Conservation (phyloP, 2,888 invertebrate genomes). For the Zeuzera pyrina region DNA sequence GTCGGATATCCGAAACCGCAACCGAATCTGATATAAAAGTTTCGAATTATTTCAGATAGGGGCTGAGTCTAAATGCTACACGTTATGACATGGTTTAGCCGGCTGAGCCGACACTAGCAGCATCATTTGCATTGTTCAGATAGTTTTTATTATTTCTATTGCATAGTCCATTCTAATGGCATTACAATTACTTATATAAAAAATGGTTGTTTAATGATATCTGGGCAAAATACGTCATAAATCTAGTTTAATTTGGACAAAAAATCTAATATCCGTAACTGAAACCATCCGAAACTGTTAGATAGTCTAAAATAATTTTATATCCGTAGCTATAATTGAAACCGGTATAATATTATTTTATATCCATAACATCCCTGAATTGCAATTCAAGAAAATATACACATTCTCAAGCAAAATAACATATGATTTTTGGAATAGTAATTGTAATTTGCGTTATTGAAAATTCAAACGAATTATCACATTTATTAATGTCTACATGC, state of each 20-base stretch:
- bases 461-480: too few species aligned
- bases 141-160: not conserved
- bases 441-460: too few species aligned
- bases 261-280: not conserved
- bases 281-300: constrained; percentile 1
- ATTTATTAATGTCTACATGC: too few species aligned
- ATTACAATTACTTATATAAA: constrained; percentile 2
- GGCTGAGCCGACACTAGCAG: too few species aligned
- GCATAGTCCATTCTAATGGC: constrained; percentile 1
- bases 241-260: too few species aligned
- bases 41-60: not conserved
- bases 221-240: too few species aligned
- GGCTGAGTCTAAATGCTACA: not conserved
- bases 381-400: not conserved
- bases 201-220: too few species aligned
- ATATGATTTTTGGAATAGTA: too few species aligned
- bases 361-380: not conserved
- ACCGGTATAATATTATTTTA: not conserved
- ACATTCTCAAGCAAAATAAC: too few species aligned
- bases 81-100: not conserved
- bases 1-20: not conserved
- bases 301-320: not conserved
- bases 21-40: constrained; percentile 1
- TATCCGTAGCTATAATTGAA: not conserved
- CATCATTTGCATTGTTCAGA: too few species aligned